Evolutionary conservation across 1,140 invertebrate species (phyloP), one percentile per base, ranked within the genome.

Genomic region (Dreissena polymorpha): DNA sequence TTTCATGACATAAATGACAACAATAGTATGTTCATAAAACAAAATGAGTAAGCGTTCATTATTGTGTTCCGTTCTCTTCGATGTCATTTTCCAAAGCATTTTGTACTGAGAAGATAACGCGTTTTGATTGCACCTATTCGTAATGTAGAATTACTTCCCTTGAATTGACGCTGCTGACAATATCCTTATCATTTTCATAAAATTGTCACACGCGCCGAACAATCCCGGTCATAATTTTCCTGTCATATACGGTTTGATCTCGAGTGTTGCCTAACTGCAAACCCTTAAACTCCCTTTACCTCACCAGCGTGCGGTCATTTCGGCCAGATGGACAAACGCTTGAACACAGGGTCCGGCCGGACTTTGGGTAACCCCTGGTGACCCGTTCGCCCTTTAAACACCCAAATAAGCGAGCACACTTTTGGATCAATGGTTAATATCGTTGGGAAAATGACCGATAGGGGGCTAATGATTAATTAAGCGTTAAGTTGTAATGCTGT

Each of bases 291-390:
- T 39, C 18, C 53, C 68, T 14, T 64, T 71, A 70, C 57, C 55
- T 57, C n/a, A 49, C 63, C 60, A 71, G 51, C 50, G 39, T 80
- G 78, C 57, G 68, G 78, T 49, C 39, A 63, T 60, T 71, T 70
- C 55, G 49, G 70, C 14, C 78, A 80, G 78, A 80, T 80, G 78
- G 78, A 80, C 78, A 80, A 68, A 71, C 63, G 69, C 55, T 68
- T 63, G 53, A 64, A 67, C 78, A 80, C 78, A 25, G 69, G 21
- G 57, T 55, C 51, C 72, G 39, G 39, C 69, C 67, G 57, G 39
- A 71, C n/a, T 80, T 27, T 27, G n/a, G 60, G 55, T 80, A 69
- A 80, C 78, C 78, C 57, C 68, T 71, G 69, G 57, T 60, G 57
- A 60, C 57, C 57, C 57, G 21, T 60, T 60, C 16, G 21, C 57